These are phyloP conservation scores for Eumacrocentrus americanus DNA, from an alignment of 2,888 invertebrate species.

Conservation along the genomic window DNA sequence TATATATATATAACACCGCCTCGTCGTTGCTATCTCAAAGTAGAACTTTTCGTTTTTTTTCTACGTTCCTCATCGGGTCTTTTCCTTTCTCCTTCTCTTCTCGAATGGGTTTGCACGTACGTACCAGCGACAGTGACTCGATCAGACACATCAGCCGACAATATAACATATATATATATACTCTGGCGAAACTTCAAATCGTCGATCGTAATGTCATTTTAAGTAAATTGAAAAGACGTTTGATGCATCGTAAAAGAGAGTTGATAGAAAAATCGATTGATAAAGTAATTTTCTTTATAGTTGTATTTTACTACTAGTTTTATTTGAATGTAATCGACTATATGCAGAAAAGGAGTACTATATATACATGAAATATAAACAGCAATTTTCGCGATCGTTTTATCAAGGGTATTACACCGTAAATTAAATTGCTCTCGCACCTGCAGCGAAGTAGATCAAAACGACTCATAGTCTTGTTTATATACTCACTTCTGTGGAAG, in stretches of 20 bases:
- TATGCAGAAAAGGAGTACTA: too few relatives aligned
- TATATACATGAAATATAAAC: slow-evolving; percentile 1
- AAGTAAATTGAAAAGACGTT: background rate
- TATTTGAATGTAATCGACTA: background rate
- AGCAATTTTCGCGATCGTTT: slow-evolving; percentile 20
- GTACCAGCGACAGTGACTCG: too few relatives aligned
- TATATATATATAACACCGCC: too few relatives aligned
- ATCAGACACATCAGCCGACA: background rate
- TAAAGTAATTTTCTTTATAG: background rate
- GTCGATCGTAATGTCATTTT: background rate
- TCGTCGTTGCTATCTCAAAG: background rate
- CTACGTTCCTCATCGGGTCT: background rate
- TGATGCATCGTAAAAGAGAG: background rate
- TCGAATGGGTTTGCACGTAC: slow-evolving; percentile 1
- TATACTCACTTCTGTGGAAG: background rate
- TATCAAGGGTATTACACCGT: slow-evolving; percentile 15
- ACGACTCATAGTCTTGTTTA: slow-evolving; percentile 2
- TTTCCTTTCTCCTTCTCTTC: slow-evolving; percentile 25
- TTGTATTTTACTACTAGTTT: background rate
- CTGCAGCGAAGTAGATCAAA: background rate
- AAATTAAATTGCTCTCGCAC: slow-evolving; percentile 20
- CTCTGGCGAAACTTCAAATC: background rate
- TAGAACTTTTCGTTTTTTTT: too few relatives aligned
- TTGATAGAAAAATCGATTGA: background rate
- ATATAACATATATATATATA: background rate